Evolutionary conservation across 2,797 vertebrate genomes (phyloP), one percentile per base, ranked within the genome.

Genomic region (Otolemur crassicaudatus): DNA sequence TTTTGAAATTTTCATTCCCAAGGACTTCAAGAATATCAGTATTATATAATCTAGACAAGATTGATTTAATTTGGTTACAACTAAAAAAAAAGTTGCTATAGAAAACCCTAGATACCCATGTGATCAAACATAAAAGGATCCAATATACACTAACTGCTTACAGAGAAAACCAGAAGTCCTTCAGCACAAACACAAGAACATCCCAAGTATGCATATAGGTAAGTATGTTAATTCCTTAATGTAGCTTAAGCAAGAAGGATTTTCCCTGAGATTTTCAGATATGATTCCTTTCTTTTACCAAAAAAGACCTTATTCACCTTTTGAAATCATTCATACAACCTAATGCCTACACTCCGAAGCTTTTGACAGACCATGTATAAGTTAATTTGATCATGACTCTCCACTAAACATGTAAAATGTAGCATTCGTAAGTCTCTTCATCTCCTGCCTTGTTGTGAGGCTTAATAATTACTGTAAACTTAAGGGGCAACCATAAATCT

Each of bases 61-160:
- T 90, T 43, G 73, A 87, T 79, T 95, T 92, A 87, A 83, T 80
- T 76, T 93, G 76, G 37, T 97, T 92, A 91, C 76, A 77, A 87
- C 56, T 92, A 77, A 80, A 91, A 53, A 82, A 34, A 87, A 63
- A 43, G 25, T 61, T 83, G 14, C 72, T 87, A 73, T 29, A 40
- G 67, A 88, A 97, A 93, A 88, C 82, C 31, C 60, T 31, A 86
- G 67, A 96, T 43, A 91, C 2, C 49, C 58, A 87, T 22, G 25
- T 86, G 11, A 61, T 67, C 53, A 84, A 94, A 95, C 87, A 90
- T 49, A 91, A 89, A 72, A 88, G 43, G 70, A 87, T 90, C 53
- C 87, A 56, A 80, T 65, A 88, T 37, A 84, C 29, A 90, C 56
- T 91, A 70, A 73, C 58, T 61, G 4, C 58, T 79, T 79, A 56